Evolutionary conservation across 2,797 vertebrate genomes (phyloP), one percentile per base, ranked within the genome.

Genomic region (Pseudochromis fuscus): DNA sequence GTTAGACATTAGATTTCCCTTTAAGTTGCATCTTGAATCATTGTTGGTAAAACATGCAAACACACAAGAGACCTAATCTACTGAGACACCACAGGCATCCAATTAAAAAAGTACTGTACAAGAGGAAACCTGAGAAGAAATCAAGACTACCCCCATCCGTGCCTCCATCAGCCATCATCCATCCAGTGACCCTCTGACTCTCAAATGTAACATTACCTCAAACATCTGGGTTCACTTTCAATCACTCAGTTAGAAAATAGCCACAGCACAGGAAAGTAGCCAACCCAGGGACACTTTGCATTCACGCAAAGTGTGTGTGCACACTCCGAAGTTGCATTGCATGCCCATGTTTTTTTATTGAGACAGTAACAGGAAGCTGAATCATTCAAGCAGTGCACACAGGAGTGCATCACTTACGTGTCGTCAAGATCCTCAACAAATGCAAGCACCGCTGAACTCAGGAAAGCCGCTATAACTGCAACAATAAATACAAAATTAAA

Each of bases 401-500:
- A 53, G 31, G 12, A 10, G 38, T 19, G 72, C 62, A 77, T 84
- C 82, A 92, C 94, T 94, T 90, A 95, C 94, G 92, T 91, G 78
- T 94, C 93, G 77, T 94, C 94, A 16, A 95, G 91, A 50, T 95
- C 94, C 55, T 95, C 93, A 24, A 95, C 94, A 52, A 93, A 85
- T 1, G 91, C 94, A 1, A 88, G 49, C 55, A 87, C 91, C 27
- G 83, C 75, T 12, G 90, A 89, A 58, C 70, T 76, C 1, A 93
- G 67, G 31, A 93, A 72, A 79, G 84, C 77, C 19, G 80, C 88
- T 19, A 89, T 3, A 21, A 87, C 92, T 87, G 84, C 12, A 53
- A 53, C 0, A 33, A 13, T 0, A 42, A 44, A 30, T 8, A 30
- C 2, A n/a, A 1, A 44, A 38, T n/a, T 8, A 30, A 30, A 30